Conservation (phyloP, 2,888 invertebrate species). For the Rotaria sp. region DNA sequence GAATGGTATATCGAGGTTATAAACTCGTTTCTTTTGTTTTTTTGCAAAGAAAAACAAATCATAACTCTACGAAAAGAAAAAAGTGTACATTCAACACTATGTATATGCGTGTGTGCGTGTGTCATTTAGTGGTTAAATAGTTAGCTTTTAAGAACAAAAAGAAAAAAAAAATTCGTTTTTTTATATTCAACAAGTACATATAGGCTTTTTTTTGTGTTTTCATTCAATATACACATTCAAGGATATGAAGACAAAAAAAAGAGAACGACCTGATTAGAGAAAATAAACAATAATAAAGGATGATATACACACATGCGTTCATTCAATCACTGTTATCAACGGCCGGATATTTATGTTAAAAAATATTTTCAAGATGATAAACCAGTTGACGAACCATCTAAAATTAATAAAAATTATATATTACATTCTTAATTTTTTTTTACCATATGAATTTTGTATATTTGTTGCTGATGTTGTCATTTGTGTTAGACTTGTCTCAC, state of each 20-base stretch:
- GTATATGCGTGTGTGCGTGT: not conserved
- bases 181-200: not conserved
- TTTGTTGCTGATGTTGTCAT: not conserved
- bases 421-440: too few relatives aligned
- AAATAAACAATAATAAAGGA: conserved; percentile 6
- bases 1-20: not conserved
- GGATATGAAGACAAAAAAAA: not conserved
- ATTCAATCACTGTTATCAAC: conserved; percentile 18
- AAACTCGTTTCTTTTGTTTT: not conserved
- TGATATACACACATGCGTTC: conserved; percentile 14
- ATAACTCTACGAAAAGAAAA: not conserved
- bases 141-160: not conserved
- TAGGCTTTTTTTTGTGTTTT: not conserved
- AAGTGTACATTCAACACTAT: not conserved
- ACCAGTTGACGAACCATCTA: conserved; percentile 19
- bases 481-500: not conserved
- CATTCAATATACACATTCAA: conserved; percentile 15
- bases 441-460: conserved; percentile 17
- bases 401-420: not conserved
- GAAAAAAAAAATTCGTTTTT: not conserved
- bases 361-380: conserved; percentile 18
- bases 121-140: not conserved
- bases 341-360: not conserved
- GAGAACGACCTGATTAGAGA: not conserved
- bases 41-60: not conserved